Base-by-base conservation (phyloP, 2,888 invertebrate species). In the Yponomeuta sedellus region DNA sequence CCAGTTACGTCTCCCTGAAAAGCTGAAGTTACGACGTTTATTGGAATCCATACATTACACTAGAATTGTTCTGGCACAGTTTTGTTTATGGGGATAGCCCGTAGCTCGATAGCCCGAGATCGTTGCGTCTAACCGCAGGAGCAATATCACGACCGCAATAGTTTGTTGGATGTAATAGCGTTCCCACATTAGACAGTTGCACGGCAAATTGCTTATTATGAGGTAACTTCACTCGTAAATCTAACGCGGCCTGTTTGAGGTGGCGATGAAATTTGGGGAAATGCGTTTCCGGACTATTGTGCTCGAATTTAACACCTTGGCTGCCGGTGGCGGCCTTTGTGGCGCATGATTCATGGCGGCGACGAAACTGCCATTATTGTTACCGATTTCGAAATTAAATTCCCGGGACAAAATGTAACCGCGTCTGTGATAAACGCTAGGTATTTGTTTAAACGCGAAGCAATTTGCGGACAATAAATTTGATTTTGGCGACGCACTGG, bases 301-400 rank as follows among this genome's bases (percentile, higher is more conserved):
- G 71, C 71, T 73, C 70, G 76, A 84, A 86, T 86, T 85, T 83
- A 86, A 84, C 88, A 87, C 87, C 88, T 88, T 82, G 74, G 75
- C 75, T 73, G 81, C 71, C 11, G 44, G 28, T 3, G 25, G n/a
- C 40, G 44, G 74, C 80, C 74, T 79, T 89, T 88, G 87, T 89
- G 72, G 73, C 72, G 69, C 72, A 80, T 91, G 89, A 90, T 88
- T 88, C 84, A 91, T 87, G 69, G 74, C 73, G 68, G 68, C 69
- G 71, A 61, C 66, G 67, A 68, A 69, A 76, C 79, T 75, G 76
- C 79, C 80, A 81, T 86, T 86, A 86, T 88, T 85, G 85, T 85
- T 77, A 78, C 83, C 82, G 81, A 87, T 88, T 79, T 77, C 72
- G 74, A 81, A 83, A 88, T 88, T 89, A 89, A 91, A 88, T 86